Evolutionary conservation across 2,888 invertebrate species (phyloP), one percentile per base, ranked within the genome.

Genomic region (Drosophila testacea): DNA sequence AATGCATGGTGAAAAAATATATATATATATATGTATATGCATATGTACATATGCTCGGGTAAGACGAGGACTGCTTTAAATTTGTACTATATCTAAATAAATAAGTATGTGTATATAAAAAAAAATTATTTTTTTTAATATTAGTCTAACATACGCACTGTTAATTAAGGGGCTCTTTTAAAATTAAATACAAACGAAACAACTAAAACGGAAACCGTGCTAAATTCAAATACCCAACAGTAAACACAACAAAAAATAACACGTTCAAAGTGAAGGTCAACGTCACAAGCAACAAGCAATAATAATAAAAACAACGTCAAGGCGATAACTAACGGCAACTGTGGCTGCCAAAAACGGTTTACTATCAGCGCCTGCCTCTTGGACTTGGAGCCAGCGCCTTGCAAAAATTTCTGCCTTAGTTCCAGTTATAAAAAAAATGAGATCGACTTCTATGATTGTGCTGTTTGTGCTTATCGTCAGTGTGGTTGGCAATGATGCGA

Each of bases 201-300:
- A 63, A 44, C 36, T 41, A 70, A 85, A 85, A 62, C 52, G 66
- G 57, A 83, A n/a, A 64, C n/a, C 50, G 59, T 51, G 73, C 73
- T 77, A 55, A 77, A 61, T 22, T 62, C 38, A 46, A 56, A 66
- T 56, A 54, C 32, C 51, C 61, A 75, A 64, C 60, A 50, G 34
- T 13, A 32, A 44, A 52, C 42, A 60, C 66, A 52, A 57, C 59
- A 69, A 63, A 55, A 67, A 73, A 73, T 72, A 86, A 80, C 88
- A 90, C 85, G 83, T 87, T 88, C 89, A 88, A 89, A 90, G 90
- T 90, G 89, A 90, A 91, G 90, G 90, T 90, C 89, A 90, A 86
- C 82, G 77, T 57, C 79, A 79, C 77, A 60, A 59, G 38, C 59
- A 59, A 65, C 57, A 68, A 64, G 65, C 56, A 63, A 38, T 57